Percentiles rank a stretch among this genome's conserved stretches.
Conservation (phyloP, 2,888 invertebrate genomes). For the Resseliella maxima region DNA sequence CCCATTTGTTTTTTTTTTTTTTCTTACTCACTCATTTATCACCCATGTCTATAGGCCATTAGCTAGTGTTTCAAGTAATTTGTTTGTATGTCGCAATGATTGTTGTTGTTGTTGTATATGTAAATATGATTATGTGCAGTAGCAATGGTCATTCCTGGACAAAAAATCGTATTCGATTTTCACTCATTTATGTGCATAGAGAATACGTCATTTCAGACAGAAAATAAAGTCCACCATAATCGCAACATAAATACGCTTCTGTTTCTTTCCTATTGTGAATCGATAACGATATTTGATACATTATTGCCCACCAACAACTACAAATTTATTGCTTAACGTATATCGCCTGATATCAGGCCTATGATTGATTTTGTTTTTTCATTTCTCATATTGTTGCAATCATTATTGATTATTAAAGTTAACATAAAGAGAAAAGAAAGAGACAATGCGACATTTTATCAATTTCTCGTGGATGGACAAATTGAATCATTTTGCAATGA, state of each 20-base stretch:
- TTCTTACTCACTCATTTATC: background rate
- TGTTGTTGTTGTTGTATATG: too few relatives aligned
- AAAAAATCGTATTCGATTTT: too few relatives aligned
- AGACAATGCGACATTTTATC: slow-evolving; percentile 28
- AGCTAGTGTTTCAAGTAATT: too few relatives aligned
- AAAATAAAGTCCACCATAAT: background rate
- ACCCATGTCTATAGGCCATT: too few relatives aligned
- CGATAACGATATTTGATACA: background rate
- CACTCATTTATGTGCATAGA: background rate
- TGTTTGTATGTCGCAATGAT: too few relatives aligned
- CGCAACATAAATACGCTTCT: background rate
- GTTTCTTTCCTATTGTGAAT: background rate
- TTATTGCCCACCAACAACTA: background rate
- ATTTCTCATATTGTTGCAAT: background rate
- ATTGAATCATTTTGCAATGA: background rate
- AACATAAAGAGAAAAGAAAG: background rate
- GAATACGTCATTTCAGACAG: background rate
- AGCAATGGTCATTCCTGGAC: too few relatives aligned
- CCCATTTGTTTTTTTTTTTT: background rate
- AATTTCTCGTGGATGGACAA: slow-evolving; percentile 14
- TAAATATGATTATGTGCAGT: too few relatives aligned
- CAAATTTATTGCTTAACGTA: background rate
- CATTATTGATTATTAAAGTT: too few relatives aligned
- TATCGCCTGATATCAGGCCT: too few relatives aligned
- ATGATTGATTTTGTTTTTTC: too few relatives aligned